These are phyloP conservation scores for Doryteuthis pealeii DNA, from an alignment of 1,140 invertebrate species.

Conservation along the genomic window DNA sequence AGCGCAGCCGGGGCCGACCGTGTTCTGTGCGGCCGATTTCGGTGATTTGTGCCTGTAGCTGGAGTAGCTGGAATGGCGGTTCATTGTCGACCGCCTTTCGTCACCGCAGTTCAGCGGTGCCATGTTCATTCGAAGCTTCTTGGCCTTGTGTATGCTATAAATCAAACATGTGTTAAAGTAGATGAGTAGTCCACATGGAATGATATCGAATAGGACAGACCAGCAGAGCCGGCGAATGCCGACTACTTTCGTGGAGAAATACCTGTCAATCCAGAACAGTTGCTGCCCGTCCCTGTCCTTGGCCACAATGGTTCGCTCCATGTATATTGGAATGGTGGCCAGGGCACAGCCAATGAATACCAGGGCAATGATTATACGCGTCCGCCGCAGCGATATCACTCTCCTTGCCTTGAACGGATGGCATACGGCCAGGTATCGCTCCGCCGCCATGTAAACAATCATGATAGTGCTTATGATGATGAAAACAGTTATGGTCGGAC, in stretches of 20 bases:
- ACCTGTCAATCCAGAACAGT: constrained; percentile 27
- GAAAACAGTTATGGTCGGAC: constrained; percentile 52
- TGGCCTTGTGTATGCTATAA: constrained; percentile 47
- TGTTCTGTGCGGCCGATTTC: background rate
- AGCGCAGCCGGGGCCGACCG: background rate
- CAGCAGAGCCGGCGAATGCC: constrained; percentile 40
- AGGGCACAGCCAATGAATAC: constrained; percentile 43
- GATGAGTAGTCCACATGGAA: constrained; percentile 49
- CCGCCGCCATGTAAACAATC: constrained; percentile 55
- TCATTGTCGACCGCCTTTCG: background rate
- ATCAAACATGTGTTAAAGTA: constrained; percentile 55
- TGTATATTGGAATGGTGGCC: constrained; percentile 48
- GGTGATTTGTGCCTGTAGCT: background rate
- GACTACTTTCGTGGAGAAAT: constrained; percentile 32
- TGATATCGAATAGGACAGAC: constrained; percentile 49
- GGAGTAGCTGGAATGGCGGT: background rate
- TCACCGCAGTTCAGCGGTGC: constrained; percentile 30
- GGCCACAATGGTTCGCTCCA: constrained; percentile 42
- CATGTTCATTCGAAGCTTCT: constrained; percentile 44
- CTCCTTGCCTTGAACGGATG: constrained; percentile 55
- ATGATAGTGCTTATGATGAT: constrained; percentile 56
- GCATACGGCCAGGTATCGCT: constrained; percentile 55
- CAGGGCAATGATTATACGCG: constrained; percentile 42
- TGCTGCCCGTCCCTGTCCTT: constrained; percentile 30
- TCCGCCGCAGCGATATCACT: constrained; percentile 47